These are phyloP conservation scores for Macropus fuliginosus DNA, from an alignment of 2,797 vertebrate species.

Conservation along the genomic window DNA sequence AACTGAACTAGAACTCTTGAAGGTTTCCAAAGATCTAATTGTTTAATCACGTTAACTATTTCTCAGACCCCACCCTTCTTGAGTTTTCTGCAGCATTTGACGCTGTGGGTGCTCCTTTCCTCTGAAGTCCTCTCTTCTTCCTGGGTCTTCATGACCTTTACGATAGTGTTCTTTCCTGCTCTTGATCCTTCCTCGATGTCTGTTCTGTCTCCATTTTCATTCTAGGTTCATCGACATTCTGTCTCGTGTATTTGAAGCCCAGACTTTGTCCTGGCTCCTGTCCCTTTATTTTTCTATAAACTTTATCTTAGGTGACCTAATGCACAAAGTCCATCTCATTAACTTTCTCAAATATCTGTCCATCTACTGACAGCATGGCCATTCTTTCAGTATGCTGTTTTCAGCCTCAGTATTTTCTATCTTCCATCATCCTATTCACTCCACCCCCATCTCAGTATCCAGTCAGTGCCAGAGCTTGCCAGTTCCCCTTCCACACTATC, in stretches of 20 bases:
- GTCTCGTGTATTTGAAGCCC: neutral
- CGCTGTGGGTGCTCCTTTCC: neutral
- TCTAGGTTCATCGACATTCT: neutral
- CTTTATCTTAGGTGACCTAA: neutral
- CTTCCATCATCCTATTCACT: neutral
- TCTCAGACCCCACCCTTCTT: neutral
- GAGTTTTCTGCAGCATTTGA: neutral
- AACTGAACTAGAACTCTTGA: neutral
- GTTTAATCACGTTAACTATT: neutral
- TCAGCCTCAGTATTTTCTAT: neutral
- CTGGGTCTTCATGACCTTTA: neutral
- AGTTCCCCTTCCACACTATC: neutral
- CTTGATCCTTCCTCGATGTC: neutral
- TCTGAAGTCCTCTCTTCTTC: neutral
- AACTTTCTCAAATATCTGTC: neutral
- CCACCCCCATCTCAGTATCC: neutral
- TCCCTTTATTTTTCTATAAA: neutral
- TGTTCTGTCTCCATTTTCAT: neutral
- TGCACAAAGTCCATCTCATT: neutral
- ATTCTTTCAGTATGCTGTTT: neutral
- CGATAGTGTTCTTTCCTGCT: neutral
- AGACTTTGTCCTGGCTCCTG: neutral
- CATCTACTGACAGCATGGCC: neutral
- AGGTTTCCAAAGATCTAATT: neutral
- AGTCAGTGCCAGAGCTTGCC: neutral